These are phyloP conservation scores for Ormyrus labotus DNA, from an alignment of 2,888 invertebrate genomes.

Conservation along the genomic window DNA sequence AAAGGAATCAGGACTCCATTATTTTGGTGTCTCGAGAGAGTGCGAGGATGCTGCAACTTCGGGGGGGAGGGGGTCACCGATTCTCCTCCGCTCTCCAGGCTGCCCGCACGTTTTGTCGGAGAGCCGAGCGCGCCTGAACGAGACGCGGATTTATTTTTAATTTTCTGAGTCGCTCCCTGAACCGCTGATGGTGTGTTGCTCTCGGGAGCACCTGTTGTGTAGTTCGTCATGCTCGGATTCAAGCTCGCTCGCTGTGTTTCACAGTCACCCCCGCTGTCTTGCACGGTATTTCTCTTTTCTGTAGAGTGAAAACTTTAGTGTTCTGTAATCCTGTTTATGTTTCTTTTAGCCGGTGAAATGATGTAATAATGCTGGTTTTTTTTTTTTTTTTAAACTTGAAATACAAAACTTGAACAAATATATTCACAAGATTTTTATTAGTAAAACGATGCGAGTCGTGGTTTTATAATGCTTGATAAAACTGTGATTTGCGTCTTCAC, in stretches of 20 bases:
- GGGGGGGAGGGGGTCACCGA: not conserved
- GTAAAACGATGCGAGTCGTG: too few relatives aligned
- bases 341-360: too few relatives aligned
- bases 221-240: conserved; percentile 44
- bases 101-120: not conserved
- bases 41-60: not conserved
- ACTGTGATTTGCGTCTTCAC: too few relatives aligned
- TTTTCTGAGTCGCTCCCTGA: conserved; percentile 17
- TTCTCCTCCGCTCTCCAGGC: not conserved
- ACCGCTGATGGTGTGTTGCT: too few relatives aligned
- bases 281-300: too few relatives aligned
- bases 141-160: conserved; percentile 45
- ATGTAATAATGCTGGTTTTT: too few relatives aligned
- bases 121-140: not conserved
- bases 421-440: too few relatives aligned
- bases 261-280: not conserved
- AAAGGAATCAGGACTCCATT: conserved; percentile 50
- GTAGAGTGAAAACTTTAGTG: not conserved
- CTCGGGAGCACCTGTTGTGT: conserved; percentile 50
- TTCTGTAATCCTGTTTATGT: too few relatives aligned
- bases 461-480: too few relatives aligned
- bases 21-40: conserved; percentile 32
- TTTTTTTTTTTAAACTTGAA: too few relatives aligned
- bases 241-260: not conserved
- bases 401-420: too few relatives aligned